Base-by-base conservation (phyloP, 2,113 vertebrate genomes). In the Melierax canorus region DNA sequence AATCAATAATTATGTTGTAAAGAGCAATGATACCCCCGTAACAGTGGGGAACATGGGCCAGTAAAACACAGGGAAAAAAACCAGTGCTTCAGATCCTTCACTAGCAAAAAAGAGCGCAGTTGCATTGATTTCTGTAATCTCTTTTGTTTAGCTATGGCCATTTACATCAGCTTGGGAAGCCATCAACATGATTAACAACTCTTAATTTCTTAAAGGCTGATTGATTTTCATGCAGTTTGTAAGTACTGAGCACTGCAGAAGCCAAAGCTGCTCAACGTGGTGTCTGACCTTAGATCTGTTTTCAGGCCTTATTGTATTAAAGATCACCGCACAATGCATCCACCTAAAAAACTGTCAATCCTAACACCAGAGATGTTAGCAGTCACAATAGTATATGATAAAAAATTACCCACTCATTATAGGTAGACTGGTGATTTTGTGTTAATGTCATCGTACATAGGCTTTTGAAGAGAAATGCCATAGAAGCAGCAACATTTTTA, bases 21-120 rank as follows among this genome's bases (percentile, higher is more conserved):
- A 88, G 41, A 86, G 29, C 19, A 55, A 45, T 75, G n/a, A 73
- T 13, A 39, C 1, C 17, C 13, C 17, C 1, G 0, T 14, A 41
- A 53, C 27, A 51, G 7, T 15, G 7, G 3, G 10, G 15, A 80
- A 46, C 18, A 24, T 0, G 0, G 4, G 4, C 2, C 63, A 41
- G 69, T 19, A 36, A 56, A 86, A 76, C 12, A 18, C 0, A 1
- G 4, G 26, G 11, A 0, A 45, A 56, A 76, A 51, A 2, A 2
- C 0, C 24, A 53, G 6, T 72, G 20, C 18, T 26, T 76, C 50
- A 66, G 29, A 55, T 59, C 18, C 11, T 74, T 71, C 20, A n/a
- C 43, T 41, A 71, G 17, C 7, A 59, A 58, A 76, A 83, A 78
- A 50, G 7, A 86, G 4, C 15, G 80, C 3, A 45, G 9, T 30